A percentile compares a stretch with the other conserved stretches of the same genome.
phyloP scores from a whole-genome alignment of 1,140 invertebrate genomes.

The Bombus cullumanus region DNA sequence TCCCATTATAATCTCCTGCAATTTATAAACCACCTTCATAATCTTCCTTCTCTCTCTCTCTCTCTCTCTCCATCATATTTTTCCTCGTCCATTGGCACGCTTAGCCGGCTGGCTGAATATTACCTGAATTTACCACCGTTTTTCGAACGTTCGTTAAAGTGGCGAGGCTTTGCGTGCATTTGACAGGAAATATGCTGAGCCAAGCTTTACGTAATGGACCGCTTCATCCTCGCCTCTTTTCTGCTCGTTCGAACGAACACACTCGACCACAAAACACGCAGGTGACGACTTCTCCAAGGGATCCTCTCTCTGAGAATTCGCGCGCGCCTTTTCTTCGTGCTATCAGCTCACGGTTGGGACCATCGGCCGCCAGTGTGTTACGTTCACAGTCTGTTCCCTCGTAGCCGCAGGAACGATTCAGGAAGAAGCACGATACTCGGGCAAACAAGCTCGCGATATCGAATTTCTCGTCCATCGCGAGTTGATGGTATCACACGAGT shows the following conservation, averaged over 20 bases:
- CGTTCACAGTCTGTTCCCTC: background rate
- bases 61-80: background rate
- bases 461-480: constrained; percentile 39
- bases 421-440: constrained; percentile 27
- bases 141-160: background rate
- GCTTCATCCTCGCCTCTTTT: constrained; percentile 2
- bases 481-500: constrained; percentile 27
- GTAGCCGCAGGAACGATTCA: constrained; percentile 28
- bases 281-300: constrained; percentile 32
- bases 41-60: background rate
- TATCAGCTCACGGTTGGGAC: background rate
- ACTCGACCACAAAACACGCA: constrained; percentile 44
- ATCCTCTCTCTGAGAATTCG: background rate
- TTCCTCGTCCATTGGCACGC: background rate
- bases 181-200: constrained; percentile 60
- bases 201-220: constrained; percentile 60
- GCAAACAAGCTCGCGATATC: constrained; percentile 15
- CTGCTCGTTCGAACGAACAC: constrained; percentile 14
- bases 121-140: background rate
- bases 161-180: constrained; percentile 46
- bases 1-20: too few species aligned
- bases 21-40: background rate
- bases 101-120: background rate
- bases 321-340: background rate
- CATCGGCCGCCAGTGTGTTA: background rate